Base-by-base conservation (phyloP, 2,888 invertebrate genomes). In the Pogonocherus hispidulus region DNA sequence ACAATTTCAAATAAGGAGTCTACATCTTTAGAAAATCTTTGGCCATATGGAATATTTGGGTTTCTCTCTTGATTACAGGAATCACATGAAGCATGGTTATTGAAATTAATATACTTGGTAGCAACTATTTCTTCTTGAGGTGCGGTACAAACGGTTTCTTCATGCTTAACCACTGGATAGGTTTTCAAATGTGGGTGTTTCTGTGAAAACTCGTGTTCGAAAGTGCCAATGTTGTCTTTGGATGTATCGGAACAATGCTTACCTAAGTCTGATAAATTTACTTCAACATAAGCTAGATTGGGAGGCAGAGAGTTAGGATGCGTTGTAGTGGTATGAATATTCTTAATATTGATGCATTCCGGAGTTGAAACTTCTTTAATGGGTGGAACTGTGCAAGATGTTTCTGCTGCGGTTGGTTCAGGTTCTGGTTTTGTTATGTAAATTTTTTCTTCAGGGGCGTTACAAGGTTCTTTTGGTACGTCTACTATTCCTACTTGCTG, bases 111-210 rank as follows among this genome's bases (percentile, higher is more conserved):
- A 27, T 69, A 70, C 14, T 52, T 23, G 11, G 9, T 14, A 8
- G 35, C 27, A 1, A 27, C 20, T 2, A 62, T 23, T n/a, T 54
- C 46, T 14, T 66, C 52, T n/a, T 51, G 41, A 2, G 44, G 22
- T 1, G n/a, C 3, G 14, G 19, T 18, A 11, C 32, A 1, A 0
- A 54, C 1, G 3, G 37, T 47, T 3, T 19, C 14, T 16, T 41
- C 27, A 2, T 16, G 14, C 11, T 20, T 22, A 37, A 23, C 49
- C 11, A 76, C 62, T 5, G 78, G 78, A 54, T 79, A 78, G n/a
- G n/a, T n/a, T n/a, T n/a, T n/a, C 8, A 5, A 8, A 5, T 27
- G 27, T 27, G 3, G 27, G 8, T 27, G 27, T 8, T 3, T 5
- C 3, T 5, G 4, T 8, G 27, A 27, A 27, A 8, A 14, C 37